These are phyloP conservation scores for Chrysomallon squamiferum DNA, from an alignment of 1,140 invertebrate genomes.

Conservation along the genomic window DNA sequence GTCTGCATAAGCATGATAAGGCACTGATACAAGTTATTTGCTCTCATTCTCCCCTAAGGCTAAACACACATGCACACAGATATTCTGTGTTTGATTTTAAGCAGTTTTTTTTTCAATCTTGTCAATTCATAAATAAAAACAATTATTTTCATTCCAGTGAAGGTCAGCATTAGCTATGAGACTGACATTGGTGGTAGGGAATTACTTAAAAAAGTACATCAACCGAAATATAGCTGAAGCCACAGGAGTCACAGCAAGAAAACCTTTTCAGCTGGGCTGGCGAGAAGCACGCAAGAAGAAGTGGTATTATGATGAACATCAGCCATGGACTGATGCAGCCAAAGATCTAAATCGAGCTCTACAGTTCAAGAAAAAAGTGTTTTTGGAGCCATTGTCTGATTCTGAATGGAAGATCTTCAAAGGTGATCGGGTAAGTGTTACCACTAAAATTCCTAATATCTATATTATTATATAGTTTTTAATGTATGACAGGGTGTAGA, in stretches of 20 bases:
- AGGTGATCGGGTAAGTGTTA: conserved; percentile 36
- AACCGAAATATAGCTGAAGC: conserved; percentile 30
- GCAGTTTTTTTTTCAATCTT: no score
- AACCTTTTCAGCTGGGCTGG: conserved; percentile 27
- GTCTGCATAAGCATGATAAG: no score
- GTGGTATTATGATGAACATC: conserved; percentile 31
- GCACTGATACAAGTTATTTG: no score
- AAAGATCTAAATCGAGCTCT: conserved; percentile 25
- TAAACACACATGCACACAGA: no score
- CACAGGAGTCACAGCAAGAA: conserved; percentile 23
- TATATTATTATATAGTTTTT: no score
- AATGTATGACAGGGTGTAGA: no score
- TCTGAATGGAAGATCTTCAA: conserved; percentile 36
- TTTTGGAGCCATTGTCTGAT: conserved; percentile 25
- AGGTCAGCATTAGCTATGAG: conserved; percentile 17
- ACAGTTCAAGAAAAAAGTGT: not conserved
- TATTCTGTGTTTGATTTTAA: no score
- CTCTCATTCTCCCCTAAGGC: no score
- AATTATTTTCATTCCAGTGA: no score
- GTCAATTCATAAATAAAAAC: no score
- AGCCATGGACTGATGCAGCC: conserved; percentile 40
- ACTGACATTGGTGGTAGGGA: conserved; percentile 17
- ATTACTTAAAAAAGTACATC: conserved; percentile 38
- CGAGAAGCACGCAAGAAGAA: conserved; percentile 20
- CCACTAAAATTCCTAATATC: no score